Evolutionary conservation across 2,113 vertebrate genomes (phyloP).

Genomic region (Chloropsis cyanopogon): DNA sequence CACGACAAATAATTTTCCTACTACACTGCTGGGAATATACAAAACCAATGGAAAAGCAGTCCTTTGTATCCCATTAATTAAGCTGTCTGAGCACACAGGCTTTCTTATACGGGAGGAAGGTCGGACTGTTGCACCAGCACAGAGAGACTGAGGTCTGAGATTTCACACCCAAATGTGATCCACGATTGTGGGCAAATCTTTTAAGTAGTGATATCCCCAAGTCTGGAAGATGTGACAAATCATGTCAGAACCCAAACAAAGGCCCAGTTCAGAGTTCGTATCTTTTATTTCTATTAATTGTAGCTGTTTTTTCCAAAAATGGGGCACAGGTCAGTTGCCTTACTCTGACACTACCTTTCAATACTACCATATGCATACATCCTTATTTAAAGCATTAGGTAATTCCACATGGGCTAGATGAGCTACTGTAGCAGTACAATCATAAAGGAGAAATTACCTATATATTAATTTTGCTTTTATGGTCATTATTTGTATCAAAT

Average conservation of each 20-base stretch:
- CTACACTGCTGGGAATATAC: not conserved
- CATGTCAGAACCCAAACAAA: not conserved
- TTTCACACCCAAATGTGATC: not conserved
- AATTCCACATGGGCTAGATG: not conserved
- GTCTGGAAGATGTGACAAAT: not conserved
- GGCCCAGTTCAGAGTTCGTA: not conserved
- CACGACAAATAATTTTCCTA: not conserved
- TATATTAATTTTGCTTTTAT: not conserved
- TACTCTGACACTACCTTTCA: not conserved
- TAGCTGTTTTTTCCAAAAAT: not conserved
- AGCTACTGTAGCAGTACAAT: not conserved
- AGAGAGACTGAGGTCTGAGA: fast-evolving
- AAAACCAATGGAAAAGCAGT: fast-evolving
- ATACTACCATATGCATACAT: not conserved
- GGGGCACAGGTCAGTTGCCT: not conserved
- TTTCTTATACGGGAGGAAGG: fast-evolving
- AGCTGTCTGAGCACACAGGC: not conserved
- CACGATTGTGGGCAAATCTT: fast-evolving
- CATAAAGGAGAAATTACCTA: not conserved
- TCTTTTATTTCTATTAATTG: not conserved
- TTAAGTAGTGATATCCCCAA: fast-evolving
- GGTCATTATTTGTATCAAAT: not conserved
- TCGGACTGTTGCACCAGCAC: not conserved
- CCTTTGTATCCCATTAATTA: not conserved
- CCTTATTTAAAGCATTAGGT: not conserved